Conservation (phyloP, 2,113 vertebrate species). For the Larimichthys polyactis region DNA sequence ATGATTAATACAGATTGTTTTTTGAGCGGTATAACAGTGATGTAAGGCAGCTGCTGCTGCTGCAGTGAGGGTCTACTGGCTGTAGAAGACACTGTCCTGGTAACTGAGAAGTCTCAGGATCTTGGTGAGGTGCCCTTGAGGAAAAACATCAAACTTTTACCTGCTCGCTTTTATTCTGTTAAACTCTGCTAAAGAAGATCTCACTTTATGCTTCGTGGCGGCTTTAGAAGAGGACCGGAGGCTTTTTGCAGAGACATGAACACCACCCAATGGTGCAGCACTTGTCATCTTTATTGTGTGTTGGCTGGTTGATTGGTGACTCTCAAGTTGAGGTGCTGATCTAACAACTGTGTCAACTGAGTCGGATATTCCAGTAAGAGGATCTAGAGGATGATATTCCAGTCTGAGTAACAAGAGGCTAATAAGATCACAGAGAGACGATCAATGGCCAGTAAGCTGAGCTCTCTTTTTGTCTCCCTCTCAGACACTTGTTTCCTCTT, state of each 20-base stretch:
- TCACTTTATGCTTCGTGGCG: neutral
- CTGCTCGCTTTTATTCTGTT: constrained; percentile 21
- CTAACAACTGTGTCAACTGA: constrained; percentile 62
- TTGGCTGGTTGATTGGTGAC: constrained; percentile 38
- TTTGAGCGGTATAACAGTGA: constrained; percentile 31
- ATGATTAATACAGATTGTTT: constrained; percentile 67
- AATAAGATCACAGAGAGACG: constrained; percentile 79
- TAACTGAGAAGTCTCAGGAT: constrained; percentile 4
- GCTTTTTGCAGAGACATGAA: constrained; percentile 3
- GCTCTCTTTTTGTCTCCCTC: constrained; percentile 59
- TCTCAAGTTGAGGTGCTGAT: constrained; percentile 58
- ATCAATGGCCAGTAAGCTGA: constrained; percentile 77
- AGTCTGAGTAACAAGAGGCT: constrained; percentile 74
- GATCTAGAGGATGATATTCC: constrained; percentile 80
- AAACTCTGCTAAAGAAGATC: constrained; percentile 24
- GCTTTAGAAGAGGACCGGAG: constrained; percentile 1
- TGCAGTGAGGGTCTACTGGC: neutral
- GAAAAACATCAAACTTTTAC: constrained; percentile 17
- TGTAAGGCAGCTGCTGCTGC: constrained; percentile 2
- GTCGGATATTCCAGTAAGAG: constrained; percentile 70
- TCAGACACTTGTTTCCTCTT: constrained; percentile 53
- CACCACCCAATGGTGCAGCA: neutral
- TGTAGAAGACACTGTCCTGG: constrained; percentile 4
- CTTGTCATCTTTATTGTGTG: constrained; percentile 32
- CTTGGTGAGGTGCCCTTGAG: constrained; percentile 5